Percentiles rank a stretch among this genome's conserved stretches.
phyloP scores from a whole-genome alignment of 2,888 invertebrate genomes.

The Andrena trimmerana region DNA sequence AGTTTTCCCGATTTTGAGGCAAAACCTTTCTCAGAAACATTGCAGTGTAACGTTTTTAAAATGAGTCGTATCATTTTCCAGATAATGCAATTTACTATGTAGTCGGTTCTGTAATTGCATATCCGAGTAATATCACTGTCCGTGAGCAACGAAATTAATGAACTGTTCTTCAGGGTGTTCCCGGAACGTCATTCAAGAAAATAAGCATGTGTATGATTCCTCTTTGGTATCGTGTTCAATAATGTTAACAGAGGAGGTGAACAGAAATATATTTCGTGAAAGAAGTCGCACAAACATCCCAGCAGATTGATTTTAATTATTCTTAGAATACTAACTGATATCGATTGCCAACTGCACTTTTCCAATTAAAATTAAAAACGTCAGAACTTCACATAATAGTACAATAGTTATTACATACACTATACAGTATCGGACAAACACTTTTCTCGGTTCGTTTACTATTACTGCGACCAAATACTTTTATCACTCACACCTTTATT shows the following conservation, averaged over 20 bases:
- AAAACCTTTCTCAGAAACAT: too few relatives aligned
- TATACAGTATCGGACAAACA: too few relatives aligned
- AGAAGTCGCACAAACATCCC: not conserved
- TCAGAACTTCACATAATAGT: too few relatives aligned
- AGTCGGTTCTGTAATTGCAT: constrained; percentile 34
- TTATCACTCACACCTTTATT: too few relatives aligned
- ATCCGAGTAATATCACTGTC: constrained; percentile 20
- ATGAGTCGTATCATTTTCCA: too few relatives aligned
- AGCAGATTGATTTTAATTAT: not conserved
- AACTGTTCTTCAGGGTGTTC: constrained; percentile 24
- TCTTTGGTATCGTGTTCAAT: not conserved
- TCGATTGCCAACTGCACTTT: not conserved
- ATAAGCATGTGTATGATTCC: not conserved
- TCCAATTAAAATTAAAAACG: too few relatives aligned
- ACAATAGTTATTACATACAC: too few relatives aligned
- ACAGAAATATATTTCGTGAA: not conserved
- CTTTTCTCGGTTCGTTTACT: too few relatives aligned
- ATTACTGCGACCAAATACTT: too few relatives aligned
- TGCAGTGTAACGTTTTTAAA: too few relatives aligned
- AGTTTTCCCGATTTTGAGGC: too few relatives aligned
- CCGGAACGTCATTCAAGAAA: constrained; percentile 27
- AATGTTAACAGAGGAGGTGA: not conserved
- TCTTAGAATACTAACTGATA: not conserved
- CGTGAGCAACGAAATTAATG: constrained; percentile 8
- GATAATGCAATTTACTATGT: constrained; percentile 39